Conservation (phyloP, 1,140 invertebrate species). For the Macrotrachela quadricornifera region DNA sequence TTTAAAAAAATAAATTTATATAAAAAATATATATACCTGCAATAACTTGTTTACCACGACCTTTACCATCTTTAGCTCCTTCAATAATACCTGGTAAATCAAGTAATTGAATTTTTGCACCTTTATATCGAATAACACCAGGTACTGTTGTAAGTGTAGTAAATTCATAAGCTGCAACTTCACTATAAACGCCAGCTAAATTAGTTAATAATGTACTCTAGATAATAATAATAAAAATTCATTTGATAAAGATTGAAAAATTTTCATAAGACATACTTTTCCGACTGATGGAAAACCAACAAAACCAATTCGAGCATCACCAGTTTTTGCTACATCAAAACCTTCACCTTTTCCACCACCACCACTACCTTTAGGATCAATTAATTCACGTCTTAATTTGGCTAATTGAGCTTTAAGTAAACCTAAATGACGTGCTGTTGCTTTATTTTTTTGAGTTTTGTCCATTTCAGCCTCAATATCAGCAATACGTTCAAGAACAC, state of each 20-base stretch:
- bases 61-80: slow-evolving; percentile 98
- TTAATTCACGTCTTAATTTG: slow-evolving; percentile 82
- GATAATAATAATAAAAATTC: too few relatives aligned
- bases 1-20: slow-evolving; percentile 42
- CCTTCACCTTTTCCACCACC: slow-evolving; percentile 59
- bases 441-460: slow-evolving; percentile 97
- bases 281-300: slow-evolving; percentile 96
- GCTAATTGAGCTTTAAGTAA: slow-evolving; percentile 84
- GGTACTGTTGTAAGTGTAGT: slow-evolving; percentile 97
- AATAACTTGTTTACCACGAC: slow-evolving; percentile 92
- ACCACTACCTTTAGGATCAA: slow-evolving; percentile 89
- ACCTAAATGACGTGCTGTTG: slow-evolving; percentile 89
- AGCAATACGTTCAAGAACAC: slow-evolving; percentile 7
- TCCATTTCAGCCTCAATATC: slow-evolving; percentile 49
- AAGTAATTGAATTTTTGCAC: slow-evolving; percentile 92
- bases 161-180: slow-evolving; percentile 97
- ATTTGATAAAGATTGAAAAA: too few relatives aligned
- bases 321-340: slow-evolving; percentile 98
- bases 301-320: slow-evolving; percentile 94
- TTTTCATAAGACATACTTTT: slow-evolving; percentile 43
- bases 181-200: slow-evolving; percentile 92
- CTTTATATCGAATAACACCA: slow-evolving; percentile 97
- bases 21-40: slow-evolving; percentile 88
- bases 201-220: slow-evolving; percentile 63
- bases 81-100: slow-evolving; percentile 99